Conservation (phyloP, 2,113 vertebrate genomes). For the Prolemur simus region DNA sequence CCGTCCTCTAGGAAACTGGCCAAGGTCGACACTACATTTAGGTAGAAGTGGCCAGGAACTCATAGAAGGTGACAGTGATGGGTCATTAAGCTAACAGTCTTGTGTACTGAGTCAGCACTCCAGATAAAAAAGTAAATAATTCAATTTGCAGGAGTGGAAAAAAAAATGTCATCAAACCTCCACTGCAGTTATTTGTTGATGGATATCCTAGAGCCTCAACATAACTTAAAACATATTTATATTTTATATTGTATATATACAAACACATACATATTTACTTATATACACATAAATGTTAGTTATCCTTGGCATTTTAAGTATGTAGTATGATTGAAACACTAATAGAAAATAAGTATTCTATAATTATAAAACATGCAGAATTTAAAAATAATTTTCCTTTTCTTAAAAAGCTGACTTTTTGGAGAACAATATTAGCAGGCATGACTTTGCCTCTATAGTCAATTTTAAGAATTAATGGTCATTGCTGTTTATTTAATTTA, state of each 20-base stretch:
- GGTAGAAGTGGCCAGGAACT: background rate
- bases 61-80: background rate
- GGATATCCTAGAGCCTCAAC: background rate
- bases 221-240: background rate
- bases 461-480: background rate
- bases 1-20: background rate
- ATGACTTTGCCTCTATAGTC: background rate
- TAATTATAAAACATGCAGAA: background rate
- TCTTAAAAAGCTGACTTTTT: slow-evolving; percentile 2
- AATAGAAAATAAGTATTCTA: background rate
- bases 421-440: background rate
- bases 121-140: slow-evolving; percentile 37
- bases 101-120: background rate
- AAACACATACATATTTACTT: background rate
- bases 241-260: background rate
- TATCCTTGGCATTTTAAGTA: background rate
- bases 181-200: background rate
- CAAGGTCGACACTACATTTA: background rate
- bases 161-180: slow-evolving; percentile 31
- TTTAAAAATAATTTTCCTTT: background rate
- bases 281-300: background rate
- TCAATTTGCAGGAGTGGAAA: slow-evolving; percentile 19
- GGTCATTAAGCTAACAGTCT: background rate
- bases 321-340: background rate
- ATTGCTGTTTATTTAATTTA: background rate